phyloP scores from a whole-genome alignment of 2,888 invertebrate species.

The Dexiosoma caninum region DNA sequence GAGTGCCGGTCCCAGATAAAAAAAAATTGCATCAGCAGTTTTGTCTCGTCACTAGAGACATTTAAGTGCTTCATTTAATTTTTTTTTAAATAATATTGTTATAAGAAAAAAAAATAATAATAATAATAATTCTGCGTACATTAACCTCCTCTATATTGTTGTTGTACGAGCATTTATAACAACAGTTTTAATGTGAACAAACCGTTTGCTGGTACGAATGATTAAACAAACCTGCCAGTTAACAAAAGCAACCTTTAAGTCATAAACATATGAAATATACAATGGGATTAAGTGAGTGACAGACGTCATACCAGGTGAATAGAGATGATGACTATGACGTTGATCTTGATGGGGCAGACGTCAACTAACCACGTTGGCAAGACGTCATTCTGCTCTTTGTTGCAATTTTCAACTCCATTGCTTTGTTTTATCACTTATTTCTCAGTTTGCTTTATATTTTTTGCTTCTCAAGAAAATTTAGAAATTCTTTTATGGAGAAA shows the following conservation, averaged over 20 bases:
- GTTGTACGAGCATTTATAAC: background rate
- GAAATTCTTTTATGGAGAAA: slow-evolving; percentile 19
- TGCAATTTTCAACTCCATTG: background rate
- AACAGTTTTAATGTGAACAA: background rate
- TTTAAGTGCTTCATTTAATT: background rate
- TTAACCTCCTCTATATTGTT: slow-evolving; percentile 39
- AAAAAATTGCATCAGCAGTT: background rate
- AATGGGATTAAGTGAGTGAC: background rate
- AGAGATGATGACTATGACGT: background rate
- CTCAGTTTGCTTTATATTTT: background rate
- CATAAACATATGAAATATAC: slow-evolving; percentile 10
- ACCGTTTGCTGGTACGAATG: slow-evolving; percentile 22
- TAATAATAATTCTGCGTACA: slow-evolving; percentile 35
- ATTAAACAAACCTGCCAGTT: slow-evolving; percentile 26
- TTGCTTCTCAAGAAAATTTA: slow-evolving; percentile 5
- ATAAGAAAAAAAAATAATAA: background rate
- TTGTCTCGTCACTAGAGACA: background rate
- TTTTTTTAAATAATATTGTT: slow-evolving; percentile 2
- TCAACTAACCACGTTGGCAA: background rate
- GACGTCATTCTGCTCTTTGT: background rate
- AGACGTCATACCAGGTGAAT: background rate
- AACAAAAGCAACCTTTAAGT: background rate
- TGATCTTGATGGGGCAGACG: slow-evolving; percentile 24
- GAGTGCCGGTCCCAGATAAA: too few species aligned
- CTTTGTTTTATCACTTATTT: background rate